A percentile compares a stretch with the other conserved stretches of the same genome.
phyloP scores from a whole-genome alignment of 2,888 invertebrate species.

The Agrypnus murinus region DNA sequence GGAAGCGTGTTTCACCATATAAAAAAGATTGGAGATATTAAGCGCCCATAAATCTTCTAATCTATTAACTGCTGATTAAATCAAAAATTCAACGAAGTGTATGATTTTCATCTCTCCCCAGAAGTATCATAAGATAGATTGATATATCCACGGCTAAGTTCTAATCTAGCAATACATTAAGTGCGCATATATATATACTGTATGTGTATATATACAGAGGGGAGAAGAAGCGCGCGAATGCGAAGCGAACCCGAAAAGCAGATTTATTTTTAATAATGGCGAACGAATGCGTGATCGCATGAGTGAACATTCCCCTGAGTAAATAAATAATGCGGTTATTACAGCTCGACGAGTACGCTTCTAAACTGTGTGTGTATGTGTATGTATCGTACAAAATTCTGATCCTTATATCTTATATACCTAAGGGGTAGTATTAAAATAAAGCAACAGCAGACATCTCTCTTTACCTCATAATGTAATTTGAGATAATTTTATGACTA shows the following conservation, averaged over 20 bases:
- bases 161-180: conserved; percentile 49
- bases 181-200: conserved; percentile 37
- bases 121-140: no score
- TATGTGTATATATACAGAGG: conserved; percentile 38
- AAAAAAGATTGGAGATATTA: no score
- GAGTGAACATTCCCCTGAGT: conserved; percentile 66
- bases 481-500: conserved; percentile 69
- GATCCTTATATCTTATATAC: conserved; percentile 53
- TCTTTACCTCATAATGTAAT: conserved; percentile 62
- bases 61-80: no score
- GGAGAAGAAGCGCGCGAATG: conserved; percentile 52
- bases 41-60: no score
- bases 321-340: conserved; percentile 71
- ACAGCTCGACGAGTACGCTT: conserved; percentile 66
- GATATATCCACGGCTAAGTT: conserved; percentile 4
- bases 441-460: conserved; percentile 42
- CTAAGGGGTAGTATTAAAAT: conserved; percentile 52
- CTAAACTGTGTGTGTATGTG: conserved; percentile 45
- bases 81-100: no score
- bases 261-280: conserved; percentile 70
- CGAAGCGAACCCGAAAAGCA: conserved; percentile 60
- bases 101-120: no score
- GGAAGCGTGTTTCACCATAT: no score
- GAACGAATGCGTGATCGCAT: conserved; percentile 66
- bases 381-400: conserved; percentile 51